Percentiles rank a stretch among this genome's conserved stretches.
phyloP scores from a whole-genome alignment of 2,888 invertebrate species.

The Rhynchonema sp. region DNA sequence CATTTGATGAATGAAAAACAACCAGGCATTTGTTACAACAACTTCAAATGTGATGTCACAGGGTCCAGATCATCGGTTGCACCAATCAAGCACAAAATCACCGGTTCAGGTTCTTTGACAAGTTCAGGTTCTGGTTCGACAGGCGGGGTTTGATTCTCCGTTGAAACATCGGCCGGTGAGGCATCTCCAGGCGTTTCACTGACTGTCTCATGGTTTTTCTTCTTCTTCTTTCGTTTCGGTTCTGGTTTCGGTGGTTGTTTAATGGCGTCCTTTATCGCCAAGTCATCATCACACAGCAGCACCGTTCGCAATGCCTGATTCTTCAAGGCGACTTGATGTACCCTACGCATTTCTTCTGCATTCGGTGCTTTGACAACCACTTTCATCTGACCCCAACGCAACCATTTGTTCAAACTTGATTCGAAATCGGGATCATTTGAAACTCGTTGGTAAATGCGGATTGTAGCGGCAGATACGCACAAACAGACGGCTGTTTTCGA shows the following conservation, averaged over 20 bases:
- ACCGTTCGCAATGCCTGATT: too few relatives aligned
- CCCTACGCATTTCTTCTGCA: not conserved
- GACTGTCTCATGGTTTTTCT: not conserved
- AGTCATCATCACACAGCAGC: not conserved
- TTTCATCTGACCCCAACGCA: conserved; percentile 1
- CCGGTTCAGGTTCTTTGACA: not conserved
- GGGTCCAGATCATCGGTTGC: not conserved
- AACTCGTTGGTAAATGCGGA: not conserved
- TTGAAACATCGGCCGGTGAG: not conserved
- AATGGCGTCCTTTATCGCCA: not conserved
- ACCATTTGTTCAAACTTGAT: not conserved
- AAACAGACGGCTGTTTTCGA: not conserved
- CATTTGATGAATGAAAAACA: not conserved
- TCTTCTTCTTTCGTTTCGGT: not conserved
- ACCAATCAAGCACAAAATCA: not conserved
- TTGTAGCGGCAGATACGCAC: not conserved
- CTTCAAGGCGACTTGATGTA: not conserved
- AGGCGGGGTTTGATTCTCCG: too few relatives aligned
- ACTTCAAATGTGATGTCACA: not conserved
- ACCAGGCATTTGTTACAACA: not conserved
- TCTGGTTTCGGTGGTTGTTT: not conserved
- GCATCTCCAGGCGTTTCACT: not conserved
- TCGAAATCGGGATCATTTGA: not conserved
- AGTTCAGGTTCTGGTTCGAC: too few relatives aligned
- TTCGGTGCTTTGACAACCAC: conserved; percentile 2